phyloP scores from a whole-genome alignment of 2,797 vertebrate species.

The Acomys russatus region DNA sequence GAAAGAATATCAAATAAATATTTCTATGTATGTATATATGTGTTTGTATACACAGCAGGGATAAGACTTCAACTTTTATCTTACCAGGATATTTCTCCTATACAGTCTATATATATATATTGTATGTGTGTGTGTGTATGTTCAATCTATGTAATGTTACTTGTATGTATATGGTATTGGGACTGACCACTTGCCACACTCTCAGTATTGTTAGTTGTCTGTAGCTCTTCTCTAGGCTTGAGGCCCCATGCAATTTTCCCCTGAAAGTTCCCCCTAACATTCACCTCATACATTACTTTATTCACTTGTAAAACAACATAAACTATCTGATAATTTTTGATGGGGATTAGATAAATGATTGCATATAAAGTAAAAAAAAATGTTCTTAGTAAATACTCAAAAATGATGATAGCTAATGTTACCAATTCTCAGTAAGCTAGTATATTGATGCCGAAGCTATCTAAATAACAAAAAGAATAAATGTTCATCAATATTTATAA shows the following conservation, averaged over 20 bases:
- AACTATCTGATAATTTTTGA: neutral
- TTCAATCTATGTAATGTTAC: neutral
- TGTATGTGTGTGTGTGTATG: too few species aligned
- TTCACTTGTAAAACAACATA: slow-evolving; percentile 5
- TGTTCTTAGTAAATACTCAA: slow-evolving; percentile 8
- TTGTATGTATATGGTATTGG: neutral
- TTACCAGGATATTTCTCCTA: slow-evolving; percentile 49
- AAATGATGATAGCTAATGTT: neutral
- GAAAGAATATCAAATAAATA: neutral
- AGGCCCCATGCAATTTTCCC: neutral
- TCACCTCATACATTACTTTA: neutral
- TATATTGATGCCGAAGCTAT: neutral
- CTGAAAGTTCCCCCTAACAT: too few species aligned
- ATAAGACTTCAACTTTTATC: neutral
- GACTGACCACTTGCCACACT: neutral
- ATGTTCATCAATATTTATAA: neutral
- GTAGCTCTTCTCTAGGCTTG: neutral
- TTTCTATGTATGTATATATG: neutral
- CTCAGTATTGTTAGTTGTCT: neutral
- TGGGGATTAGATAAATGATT: neutral
- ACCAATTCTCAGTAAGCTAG: neutral
- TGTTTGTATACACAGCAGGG: neutral
- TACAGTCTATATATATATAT: neutral
- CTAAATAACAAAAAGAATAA: neutral
- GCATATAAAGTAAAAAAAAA: slow-evolving; percentile 23